Percentiles rank a stretch among this genome's conserved stretches.
Conservation (phyloP, 1,140 invertebrate species). For the Onthophagus taurus region DNA sequence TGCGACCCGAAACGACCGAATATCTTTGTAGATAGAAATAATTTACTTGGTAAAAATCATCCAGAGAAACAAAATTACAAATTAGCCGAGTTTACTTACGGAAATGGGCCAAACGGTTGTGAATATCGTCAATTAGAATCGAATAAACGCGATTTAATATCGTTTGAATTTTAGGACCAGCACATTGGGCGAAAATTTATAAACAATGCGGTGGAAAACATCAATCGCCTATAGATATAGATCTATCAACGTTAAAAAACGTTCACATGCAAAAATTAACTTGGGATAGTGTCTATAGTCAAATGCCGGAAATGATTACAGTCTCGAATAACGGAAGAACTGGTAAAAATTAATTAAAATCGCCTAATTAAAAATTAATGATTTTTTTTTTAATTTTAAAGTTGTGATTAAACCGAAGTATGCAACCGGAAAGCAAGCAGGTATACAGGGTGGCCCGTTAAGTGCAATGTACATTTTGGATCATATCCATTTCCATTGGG, state of each 20-base stretch:
- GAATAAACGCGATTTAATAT: background rate
- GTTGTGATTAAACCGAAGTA: slow-evolving; percentile 2
- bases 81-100: slow-evolving; percentile 1
- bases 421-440: background rate
- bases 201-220: slow-evolving; percentile 10
- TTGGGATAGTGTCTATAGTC: slow-evolving; percentile 1
- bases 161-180: slow-evolving; percentile 7
- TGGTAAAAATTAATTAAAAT: background rate
- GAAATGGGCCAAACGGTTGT: background rate
- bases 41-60: slow-evolving; percentile 4
- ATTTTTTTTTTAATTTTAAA: background rate
- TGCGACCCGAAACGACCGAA: slow-evolving; percentile 8
- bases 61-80: background rate
- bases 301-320: slow-evolving; percentile 8
- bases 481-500: slow-evolving; percentile 14
- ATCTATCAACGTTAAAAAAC: slow-evolving; percentile 6
- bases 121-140: background rate
- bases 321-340: slow-evolving; percentile 5
- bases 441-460: slow-evolving; percentile 9
- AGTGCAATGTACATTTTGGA: slow-evolving; percentile 7
- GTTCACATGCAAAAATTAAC: slow-evolving; percentile 5
- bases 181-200: slow-evolving; percentile 5
- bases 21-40: slow-evolving; percentile 11
- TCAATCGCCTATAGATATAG: slow-evolving; percentile 13
- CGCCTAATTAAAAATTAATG: background rate